Evolutionary conservation across 1,140 invertebrate species (phyloP), one percentile per base, ranked within the genome.

Genomic region (Drosophila equinoxialis): DNA sequence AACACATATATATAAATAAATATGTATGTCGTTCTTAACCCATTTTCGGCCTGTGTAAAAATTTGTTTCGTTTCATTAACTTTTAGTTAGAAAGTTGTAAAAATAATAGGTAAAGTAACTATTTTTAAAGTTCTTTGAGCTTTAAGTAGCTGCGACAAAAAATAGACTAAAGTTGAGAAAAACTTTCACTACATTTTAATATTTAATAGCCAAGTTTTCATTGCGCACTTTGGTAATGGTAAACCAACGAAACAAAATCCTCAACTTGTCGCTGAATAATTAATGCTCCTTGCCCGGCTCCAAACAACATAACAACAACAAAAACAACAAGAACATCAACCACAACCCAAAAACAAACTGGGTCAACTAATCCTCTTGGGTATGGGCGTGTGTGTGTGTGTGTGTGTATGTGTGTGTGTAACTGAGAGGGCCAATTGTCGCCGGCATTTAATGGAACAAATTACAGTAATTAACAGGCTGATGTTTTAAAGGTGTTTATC

Each of bases 341-440:
- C 14, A 48, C 42, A 7, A 45, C n/a, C 13, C 42, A 45, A 48
- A 48, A 45, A 87, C 2, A 5, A 37, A 87, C 77, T 87, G 84
- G 84, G 84, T 89, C 84, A 87, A 71, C 84, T 74, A 73, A 77
- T 87, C 83, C 82, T 76, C 75, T 65, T 57, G 79, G 74, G 58
- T 35, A 14, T 26, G 37, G 58, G 58, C 76, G 80, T 20, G 45
- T 20, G 1, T 42, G 30, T 26, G 26, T 26, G 26, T 1, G 20
- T 30, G 30, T 30, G 5, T 30, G 30, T 30, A 6, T 6, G 30
- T 30, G 30, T 30, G 30, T 30, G 2, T 6, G 30, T 20, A 17
- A 48, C 45, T 17, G 17, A 51, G 45, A 39, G 45, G 45, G 45
- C 45, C 45, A 51, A 77, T 71, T 83, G 80, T 83, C 69, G 80